Base-by-base conservation (phyloP, 2,888 invertebrate genomes). In the Chromoteleia sp. region DNA sequence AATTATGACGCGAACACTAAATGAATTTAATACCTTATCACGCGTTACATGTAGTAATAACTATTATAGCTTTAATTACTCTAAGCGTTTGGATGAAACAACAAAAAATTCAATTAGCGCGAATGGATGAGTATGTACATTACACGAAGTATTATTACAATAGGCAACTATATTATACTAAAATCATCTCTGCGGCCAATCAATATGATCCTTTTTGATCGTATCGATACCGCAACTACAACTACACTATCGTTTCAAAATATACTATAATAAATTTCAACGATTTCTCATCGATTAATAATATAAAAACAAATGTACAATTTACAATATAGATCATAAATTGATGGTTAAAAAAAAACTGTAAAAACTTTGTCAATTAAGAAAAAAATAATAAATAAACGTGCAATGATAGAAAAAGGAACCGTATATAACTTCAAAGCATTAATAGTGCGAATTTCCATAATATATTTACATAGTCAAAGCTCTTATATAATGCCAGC, bases 21-120 rank as follows among this genome's bases (percentile, higher is more conserved):
- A 65, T 65, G 50, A 65, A 65, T 48, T 36, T 36, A 48, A 48
- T 63, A 21, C 41, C 48, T 36, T n/a, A 63, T 63, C 63, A 2
- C n/a, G 14, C 12, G 21, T 33, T 33, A 39, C 30, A 19, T 25
- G 39, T 15, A 21, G 36, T 52, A 65, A 52, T 39, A 52, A 65
- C 4, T 25, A n/a, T 36, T 36, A 8, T 19, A 48, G 7, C 39
- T 52, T 52, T 36, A 48, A 48, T 52, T 65, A 65, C 36, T n/a
- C 30, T 25, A 15, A 52, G 36, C 33, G 52, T 52, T 39, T 39
- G 15, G 30, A 15, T 21, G 12, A 39, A 10, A 19, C 39, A 52
- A 36, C 48, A 19, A 39, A 65, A 65, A 52, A 36, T 65, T 25
- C 17, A 61, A 65, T 65, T 65, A 65, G 6, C 52, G 15, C 36